A percentile compares a stretch with the other conserved stretches of the same genome.
phyloP scores from a whole-genome alignment of 1,140 invertebrate species.

The Hyles vespertilio region DNA sequence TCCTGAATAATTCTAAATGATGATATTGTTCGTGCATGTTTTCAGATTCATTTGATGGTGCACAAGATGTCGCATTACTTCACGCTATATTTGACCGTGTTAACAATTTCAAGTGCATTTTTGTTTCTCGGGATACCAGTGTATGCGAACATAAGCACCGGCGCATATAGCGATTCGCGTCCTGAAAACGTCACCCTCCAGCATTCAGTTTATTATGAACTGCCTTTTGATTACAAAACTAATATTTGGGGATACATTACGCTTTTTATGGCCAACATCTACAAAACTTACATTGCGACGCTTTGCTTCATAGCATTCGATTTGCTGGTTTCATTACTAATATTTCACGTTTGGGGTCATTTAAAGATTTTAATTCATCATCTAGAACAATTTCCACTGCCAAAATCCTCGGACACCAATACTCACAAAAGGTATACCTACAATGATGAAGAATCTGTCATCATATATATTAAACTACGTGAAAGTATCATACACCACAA shows the following conservation, averaged over 20 bases:
- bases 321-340: slow-evolving; percentile 10
- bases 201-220: slow-evolving; percentile 6
- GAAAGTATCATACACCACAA: slow-evolving; percentile 10
- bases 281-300: not conserved
- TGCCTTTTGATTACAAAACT: slow-evolving; percentile 11
- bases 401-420: not conserved
- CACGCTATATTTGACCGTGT: slow-evolving; percentile 5
- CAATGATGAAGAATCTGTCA: slow-evolving; percentile 5
- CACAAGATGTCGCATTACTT: slow-evolving; percentile 9
- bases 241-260: slow-evolving; percentile 8
- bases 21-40: not conserved
- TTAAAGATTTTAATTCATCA: slow-evolving; percentile 12
- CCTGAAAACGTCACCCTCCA: slow-evolving; percentile 7
- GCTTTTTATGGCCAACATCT: slow-evolving; percentile 7
- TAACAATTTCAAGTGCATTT: slow-evolving; percentile 4
- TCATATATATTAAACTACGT: not conserved
- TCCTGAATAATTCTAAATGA: no score
- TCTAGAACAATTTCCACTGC: slow-evolving; percentile 9
- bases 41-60: slow-evolving; percentile 11
- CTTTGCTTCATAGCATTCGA: slow-evolving; percentile 8
- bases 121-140: slow-evolving; percentile 14
- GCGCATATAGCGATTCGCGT: slow-evolving; percentile 1
- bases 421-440: not conserved
- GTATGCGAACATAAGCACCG: slow-evolving; percentile 6
- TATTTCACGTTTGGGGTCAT: slow-evolving; percentile 21